Evolutionary conservation across 1,140 invertebrate genomes (phyloP).

Genomic region (Uloborus diversus): DNA sequence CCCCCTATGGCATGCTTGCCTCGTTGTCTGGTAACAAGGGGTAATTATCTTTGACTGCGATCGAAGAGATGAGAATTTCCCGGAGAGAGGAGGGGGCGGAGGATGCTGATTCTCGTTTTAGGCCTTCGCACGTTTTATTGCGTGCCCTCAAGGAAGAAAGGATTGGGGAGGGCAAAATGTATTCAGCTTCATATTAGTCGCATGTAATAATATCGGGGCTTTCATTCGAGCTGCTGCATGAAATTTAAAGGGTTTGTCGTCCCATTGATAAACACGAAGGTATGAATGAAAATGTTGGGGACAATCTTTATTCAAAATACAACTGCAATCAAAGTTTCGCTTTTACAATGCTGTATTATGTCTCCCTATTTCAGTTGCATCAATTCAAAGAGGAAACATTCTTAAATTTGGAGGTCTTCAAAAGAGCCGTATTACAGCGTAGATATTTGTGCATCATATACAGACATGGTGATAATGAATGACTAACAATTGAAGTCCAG

Average conservation of each 20-base stretch:
- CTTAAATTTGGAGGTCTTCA: too few relatives aligned
- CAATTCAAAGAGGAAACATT: too few relatives aligned
- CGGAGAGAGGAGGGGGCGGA: constrained; percentile 1
- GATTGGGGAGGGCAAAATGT: constrained; percentile 7
- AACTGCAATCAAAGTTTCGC: too few relatives aligned
- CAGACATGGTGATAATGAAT: too few relatives aligned
- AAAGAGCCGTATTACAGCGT: too few relatives aligned
- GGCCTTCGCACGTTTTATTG: constrained; percentile 31
- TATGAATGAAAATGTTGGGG: background rate
- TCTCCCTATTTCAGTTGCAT: too few relatives aligned
- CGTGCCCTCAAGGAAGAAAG: constrained; percentile 2
- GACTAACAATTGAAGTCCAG: too few relatives aligned
- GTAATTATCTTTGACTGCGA: constrained; percentile 52
- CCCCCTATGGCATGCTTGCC: constrained; percentile 49
- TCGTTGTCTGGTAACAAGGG: constrained; percentile 52
- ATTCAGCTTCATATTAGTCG: constrained; percentile 21
- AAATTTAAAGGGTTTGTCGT: background rate
- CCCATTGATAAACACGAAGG: background rate
- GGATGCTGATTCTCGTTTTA: constrained; percentile 19
- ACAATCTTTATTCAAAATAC: too few relatives aligned
- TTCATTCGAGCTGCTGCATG: background rate
- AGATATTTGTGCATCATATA: too few relatives aligned
- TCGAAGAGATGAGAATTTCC: constrained; percentile 30
- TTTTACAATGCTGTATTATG: too few relatives aligned
- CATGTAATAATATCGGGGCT: constrained; percentile 37